phyloP scores from a whole-genome alignment of 2,113 vertebrate genomes.

The Poeciliopsis turrubarensis region DNA sequence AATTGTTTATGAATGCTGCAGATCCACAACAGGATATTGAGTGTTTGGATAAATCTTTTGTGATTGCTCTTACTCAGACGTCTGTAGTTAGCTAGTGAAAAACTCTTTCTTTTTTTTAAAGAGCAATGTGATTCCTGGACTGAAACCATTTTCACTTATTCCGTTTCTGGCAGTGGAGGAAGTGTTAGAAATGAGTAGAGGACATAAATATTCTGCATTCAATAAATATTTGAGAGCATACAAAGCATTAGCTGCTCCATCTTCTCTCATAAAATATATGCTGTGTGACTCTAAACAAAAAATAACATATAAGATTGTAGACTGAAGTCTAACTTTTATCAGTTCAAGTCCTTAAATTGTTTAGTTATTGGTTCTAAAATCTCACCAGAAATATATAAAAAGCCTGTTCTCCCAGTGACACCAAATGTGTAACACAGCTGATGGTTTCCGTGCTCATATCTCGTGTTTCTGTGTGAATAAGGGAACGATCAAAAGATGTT shows the following conservation, averaged over 20 bases:
- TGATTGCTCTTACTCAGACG: not conserved
- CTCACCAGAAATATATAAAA: slow-evolving; percentile 21
- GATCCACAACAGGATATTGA: not conserved
- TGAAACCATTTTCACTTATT: not conserved
- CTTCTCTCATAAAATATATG: no score
- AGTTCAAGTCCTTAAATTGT: no score
- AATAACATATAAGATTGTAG: no score
- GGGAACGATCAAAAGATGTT: slow-evolving; percentile 8
- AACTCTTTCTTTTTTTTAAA: not conserved
- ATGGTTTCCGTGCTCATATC: slow-evolving; percentile 17
- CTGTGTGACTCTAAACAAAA: no score
- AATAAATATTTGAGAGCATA: not conserved
- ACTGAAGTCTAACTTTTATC: no score
- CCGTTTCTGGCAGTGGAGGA: not conserved
- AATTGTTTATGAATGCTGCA: not conserved
- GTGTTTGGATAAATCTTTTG: not conserved
- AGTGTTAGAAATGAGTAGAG: not conserved
- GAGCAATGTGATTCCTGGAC: not conserved
- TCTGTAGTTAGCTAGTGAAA: not conserved
- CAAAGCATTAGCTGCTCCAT: no score
- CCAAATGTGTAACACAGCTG: slow-evolving; percentile 5
- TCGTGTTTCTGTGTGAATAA: slow-evolving; percentile 18
- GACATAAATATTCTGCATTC: not conserved
- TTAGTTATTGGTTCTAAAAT: not conserved
- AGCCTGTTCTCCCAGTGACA: slow-evolving; percentile 20